phyloP scores from a whole-genome alignment of 2,888 invertebrate species.

The Ochropleura plecta region DNA sequence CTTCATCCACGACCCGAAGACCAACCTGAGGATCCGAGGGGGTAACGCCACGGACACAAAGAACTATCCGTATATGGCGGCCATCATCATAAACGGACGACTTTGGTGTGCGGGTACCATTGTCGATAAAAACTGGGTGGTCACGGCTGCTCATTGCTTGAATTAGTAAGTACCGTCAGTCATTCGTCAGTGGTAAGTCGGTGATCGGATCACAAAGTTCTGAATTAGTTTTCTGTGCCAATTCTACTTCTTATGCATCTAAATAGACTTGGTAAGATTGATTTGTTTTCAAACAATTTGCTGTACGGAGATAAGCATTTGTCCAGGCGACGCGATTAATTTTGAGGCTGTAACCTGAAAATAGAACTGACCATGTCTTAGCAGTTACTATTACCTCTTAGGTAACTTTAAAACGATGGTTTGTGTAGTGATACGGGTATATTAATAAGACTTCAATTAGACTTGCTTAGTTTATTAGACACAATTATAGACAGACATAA shows the following conservation, averaged over 20 bases:
- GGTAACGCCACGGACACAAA: constrained; percentile 78
- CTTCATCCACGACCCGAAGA: constrained; percentile 58
- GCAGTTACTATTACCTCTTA: not conserved
- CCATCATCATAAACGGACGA: constrained; percentile 84
- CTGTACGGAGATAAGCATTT: not conserved
- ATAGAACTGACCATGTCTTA: not conserved
- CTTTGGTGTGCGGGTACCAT: constrained; percentile 87
- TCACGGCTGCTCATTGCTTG: constrained; percentile 87
- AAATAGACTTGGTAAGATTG: not conserved
- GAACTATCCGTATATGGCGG: constrained; percentile 86
- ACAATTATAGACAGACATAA: no score
- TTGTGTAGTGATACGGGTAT: no score
- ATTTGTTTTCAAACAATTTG: not conserved
- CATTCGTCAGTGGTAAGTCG: not conserved
- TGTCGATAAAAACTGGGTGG: constrained; percentile 85
- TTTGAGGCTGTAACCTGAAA: not conserved
- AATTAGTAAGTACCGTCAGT: constrained; percentile 82
- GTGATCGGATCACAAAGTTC: not conserved
- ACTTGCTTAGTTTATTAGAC: no score
- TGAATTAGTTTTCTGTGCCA: not conserved
- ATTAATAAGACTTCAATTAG: no score
- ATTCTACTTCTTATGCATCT: not conserved
- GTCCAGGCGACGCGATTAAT: not conserved
- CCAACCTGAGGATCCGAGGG: constrained; percentile 72
- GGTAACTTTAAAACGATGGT: not conserved